A percentile compares a stretch with the other conserved stretches of the same genome.
phyloP scores from a whole-genome alignment of 2,888 invertebrate species.

The Chaetogeoica ovagalla region DNA sequence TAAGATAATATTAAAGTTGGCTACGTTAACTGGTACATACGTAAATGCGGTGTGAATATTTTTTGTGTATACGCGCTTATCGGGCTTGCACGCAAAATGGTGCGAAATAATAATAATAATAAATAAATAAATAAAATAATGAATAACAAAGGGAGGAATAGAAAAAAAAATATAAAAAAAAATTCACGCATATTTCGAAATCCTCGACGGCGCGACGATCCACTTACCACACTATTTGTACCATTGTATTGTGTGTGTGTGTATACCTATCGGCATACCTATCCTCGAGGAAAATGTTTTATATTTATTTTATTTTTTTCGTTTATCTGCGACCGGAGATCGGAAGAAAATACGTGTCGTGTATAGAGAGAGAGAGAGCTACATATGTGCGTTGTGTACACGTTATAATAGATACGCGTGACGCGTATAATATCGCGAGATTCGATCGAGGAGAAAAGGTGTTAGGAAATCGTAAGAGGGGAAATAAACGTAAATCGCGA shows the following conservation, averaged over 20 bases:
- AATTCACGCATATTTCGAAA: constrained; percentile 43
- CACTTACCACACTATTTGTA: constrained; percentile 52
- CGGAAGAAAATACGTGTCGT: constrained; percentile 35
- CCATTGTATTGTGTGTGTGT: constrained; percentile 27
- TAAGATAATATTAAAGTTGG: no score
- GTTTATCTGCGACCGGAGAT: constrained; percentile 45
- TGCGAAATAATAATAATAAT: constrained; percentile 14
- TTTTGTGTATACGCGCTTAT: not conserved
- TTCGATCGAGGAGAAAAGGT: no score
- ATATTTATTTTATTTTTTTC: not conserved
- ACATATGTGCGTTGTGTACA: not conserved
- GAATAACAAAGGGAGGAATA: not conserved
- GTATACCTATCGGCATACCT: not conserved
- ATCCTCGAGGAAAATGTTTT: constrained; percentile 5
- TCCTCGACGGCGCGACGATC: constrained; percentile 39
- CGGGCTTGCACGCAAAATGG: not conserved
- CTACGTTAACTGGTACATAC: no score
- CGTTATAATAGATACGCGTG: not conserved
- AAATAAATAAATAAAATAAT: not conserved
- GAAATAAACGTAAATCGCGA: no score
- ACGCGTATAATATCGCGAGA: not conserved
- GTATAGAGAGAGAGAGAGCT: not conserved
- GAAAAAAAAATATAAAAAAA: no score
- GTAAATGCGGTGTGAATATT: no score
- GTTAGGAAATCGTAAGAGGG: no score